Base-by-base conservation (phyloP, 2,113 vertebrate species). In the Acrocephalus kingi region DNA sequence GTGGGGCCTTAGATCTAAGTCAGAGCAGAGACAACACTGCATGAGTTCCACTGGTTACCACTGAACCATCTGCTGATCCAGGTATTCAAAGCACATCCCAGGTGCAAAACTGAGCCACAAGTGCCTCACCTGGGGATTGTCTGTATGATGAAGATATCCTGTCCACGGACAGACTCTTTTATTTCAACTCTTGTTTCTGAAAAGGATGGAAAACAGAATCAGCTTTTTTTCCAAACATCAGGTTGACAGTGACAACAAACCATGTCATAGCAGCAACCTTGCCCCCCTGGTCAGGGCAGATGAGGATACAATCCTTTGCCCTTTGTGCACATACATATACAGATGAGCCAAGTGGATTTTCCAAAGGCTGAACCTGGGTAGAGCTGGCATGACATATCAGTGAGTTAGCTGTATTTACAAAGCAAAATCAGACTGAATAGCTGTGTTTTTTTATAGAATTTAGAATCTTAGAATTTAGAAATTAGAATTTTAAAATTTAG, bases 71-170 rank as follows among this genome's bases (percentile, higher is more conserved):
- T 45, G 45, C 69, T 49, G 55, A 85, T 46, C 31, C 21, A 28
- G 55, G 74, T 27, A 49, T 11, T 21, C 33, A 59, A 83, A 91
- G 48, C 41, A 20, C 25, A 52, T 39, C 49, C 49, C 25, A 61
- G 28, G 28, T 56, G 30, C n/a, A 43, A 79, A 46, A 35, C 27
- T 0, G 8, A 87, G 72, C 43, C 67, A 16, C 8, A 2, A 13
- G 21, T 24, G 75, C 81, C 96, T 98, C 82, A 99, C 99, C 99
- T 98, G 89, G 99, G 99, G 93, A 99, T 99, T 21, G 99, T 99
- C 96, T 99, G 99, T 74, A 99, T 99, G 89, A 99, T 99, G 97
- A 99, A 99, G 95, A 99, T 98, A 45, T 99, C 99, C 94, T 99
- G 99, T 25, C 99, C 99, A 63, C 99, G 98, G 51, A 99, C 99